Percentiles rank a stretch among this genome's conserved stretches.
Evolutionary conservation across 2,888 invertebrate genomes (phyloP).

Genomic region (Sthenelais limicola): DNA sequence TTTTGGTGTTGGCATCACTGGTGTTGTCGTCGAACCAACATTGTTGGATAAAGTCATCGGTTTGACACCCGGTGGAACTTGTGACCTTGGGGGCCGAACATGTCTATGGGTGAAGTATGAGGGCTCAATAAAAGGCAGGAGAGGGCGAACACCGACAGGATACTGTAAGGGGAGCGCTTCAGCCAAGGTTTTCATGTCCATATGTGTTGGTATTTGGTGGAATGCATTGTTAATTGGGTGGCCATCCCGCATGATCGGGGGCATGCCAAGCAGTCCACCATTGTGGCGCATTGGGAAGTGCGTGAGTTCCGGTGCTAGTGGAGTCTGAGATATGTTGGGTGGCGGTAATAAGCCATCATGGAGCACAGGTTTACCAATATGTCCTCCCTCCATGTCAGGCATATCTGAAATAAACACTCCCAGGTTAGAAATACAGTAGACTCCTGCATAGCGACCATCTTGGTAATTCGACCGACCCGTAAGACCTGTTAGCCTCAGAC

Average conservation of each 20-base stretch:
- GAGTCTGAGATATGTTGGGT: not conserved
- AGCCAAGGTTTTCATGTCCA: conserved; percentile 11
- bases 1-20: conserved; percentile 13
- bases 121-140: not conserved
- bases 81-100: not conserved
- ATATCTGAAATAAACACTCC: no score
- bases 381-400: not conserved
- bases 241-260: conserved; percentile 10
- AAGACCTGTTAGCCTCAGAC: no score
- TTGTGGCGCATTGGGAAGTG: not conserved
- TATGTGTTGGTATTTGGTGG: not conserved
- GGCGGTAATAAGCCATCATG: conserved; percentile 5
- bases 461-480: no score
- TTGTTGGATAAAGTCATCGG: not conserved
- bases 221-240: not conserved
- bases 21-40: not conserved
- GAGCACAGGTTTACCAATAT: no score
- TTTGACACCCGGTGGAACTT: not conserved
- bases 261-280: conserved; percentile 8
- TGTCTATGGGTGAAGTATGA: not conserved
- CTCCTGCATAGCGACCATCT: no score
- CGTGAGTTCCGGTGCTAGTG: not conserved
- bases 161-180: conserved; percentile 7
- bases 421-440: no score
- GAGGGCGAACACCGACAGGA: conserved; percentile 21